phyloP scores from a whole-genome alignment of 2,888 invertebrate species.

The Rugalucina vietnamica region DNA sequence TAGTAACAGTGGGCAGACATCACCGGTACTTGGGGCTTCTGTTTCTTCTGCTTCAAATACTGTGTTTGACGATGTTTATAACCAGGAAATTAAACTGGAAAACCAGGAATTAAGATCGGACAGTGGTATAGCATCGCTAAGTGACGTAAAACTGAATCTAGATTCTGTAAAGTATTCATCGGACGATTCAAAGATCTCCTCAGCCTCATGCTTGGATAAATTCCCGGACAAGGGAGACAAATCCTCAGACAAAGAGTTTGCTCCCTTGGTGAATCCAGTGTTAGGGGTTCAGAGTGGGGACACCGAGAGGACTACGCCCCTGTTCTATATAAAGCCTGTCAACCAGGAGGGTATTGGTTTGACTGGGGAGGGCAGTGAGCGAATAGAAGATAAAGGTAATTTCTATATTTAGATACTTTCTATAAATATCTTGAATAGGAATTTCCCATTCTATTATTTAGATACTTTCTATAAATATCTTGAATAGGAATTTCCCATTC shows the following conservation, averaged over 20 bases:
- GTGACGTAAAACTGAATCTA: neutral
- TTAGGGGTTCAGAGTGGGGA: constrained; percentile 71
- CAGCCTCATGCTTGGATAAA: neutral
- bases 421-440: too few species aligned
- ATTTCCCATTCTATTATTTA: too few species aligned
- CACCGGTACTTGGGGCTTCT: neutral
- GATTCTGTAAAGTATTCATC: neutral
- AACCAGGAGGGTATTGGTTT: constrained; percentile 78
- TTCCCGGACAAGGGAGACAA: neutral
- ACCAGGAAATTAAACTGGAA: constrained; percentile 1
- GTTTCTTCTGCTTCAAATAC: neutral
- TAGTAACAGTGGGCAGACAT: constrained; percentile 1
- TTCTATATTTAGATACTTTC: too few species aligned
- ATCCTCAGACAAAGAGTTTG: constrained; percentile 29
- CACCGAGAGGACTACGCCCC: constrained; percentile 70
- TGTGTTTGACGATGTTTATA: constrained; percentile 5
- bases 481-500: too few species aligned
- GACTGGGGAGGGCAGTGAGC: constrained; percentile 71
- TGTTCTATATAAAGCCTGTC: constrained; percentile 82
- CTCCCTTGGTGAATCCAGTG: constrained; percentile 57
- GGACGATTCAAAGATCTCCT: neutral
- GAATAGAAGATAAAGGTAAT: constrained; percentile 79
- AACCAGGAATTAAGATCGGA: neutral
- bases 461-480: too few species aligned
- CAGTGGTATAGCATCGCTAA: neutral